phyloP scores from a whole-genome alignment of 2,113 vertebrate species.

The Chloropsis hardwickii region DNA sequence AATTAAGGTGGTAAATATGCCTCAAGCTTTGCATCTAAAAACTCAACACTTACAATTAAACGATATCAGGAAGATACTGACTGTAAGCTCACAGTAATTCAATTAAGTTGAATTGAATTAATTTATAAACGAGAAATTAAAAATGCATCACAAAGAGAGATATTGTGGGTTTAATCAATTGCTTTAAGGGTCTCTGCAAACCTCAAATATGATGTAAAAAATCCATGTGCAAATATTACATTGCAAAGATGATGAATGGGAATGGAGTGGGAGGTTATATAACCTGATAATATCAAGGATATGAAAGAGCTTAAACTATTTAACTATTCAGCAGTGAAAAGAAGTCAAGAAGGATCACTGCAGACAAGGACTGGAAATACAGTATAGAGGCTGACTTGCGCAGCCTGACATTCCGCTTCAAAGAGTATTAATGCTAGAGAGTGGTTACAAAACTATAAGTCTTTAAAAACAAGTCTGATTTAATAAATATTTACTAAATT shows the following conservation, averaged over 20 bases:
- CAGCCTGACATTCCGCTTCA: conserved; percentile 14
- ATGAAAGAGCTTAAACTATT: conserved; percentile 25
- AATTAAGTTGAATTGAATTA: neutral
- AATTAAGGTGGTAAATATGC: neutral
- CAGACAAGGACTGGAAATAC: conserved; percentile 18
- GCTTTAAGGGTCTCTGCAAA: neutral
- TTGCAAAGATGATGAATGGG: neutral
- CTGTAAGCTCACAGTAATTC: neutral
- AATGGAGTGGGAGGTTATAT: conserved; percentile 50
- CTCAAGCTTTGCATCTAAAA: neutral
- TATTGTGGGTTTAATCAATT: neutral
- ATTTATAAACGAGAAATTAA: neutral
- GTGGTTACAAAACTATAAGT: conserved; percentile 39
- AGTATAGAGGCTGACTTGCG: neutral
- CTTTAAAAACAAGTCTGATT: conserved; percentile 23
- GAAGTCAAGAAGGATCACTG: conserved; percentile 40
- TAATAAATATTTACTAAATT: conserved; percentile 65
- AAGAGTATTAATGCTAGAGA: conserved; percentile 3
- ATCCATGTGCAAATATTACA: neutral
- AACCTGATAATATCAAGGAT: conserved; percentile 39
- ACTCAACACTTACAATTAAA: neutral
- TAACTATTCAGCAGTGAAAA: conserved; percentile 43
- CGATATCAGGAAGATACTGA: neutral
- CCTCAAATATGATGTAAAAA: conserved; percentile 3
- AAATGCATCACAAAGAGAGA: neutral